Evolutionary conservation across 2,113 vertebrate species (phyloP), one percentile per base, ranked within the genome.

Genomic region (Zosterops pallidus): DNA sequence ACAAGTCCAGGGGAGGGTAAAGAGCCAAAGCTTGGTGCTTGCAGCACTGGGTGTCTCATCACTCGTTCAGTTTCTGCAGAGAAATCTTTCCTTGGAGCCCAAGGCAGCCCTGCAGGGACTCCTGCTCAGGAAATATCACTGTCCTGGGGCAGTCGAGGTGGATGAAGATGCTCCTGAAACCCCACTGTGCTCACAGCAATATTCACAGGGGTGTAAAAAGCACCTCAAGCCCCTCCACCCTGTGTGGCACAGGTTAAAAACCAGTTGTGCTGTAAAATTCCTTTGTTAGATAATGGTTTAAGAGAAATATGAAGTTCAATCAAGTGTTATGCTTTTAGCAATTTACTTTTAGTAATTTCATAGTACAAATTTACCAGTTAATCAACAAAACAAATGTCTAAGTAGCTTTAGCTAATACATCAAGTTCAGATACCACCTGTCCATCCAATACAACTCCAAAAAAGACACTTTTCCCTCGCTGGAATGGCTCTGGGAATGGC

Each of bases 11-110:
- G 42, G n/a, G 49, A 80, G 56, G 64, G 63, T 59, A 21, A 75
- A 56, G 37, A 82, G 37, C 65, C 65, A 12, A 82, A 93, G 78
- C 72, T 47, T 71, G 4, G 14, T 1, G 2, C 53, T 70, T n/a
- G 31, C 46, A 46, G 83, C 70, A 2, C 31, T 2, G 49, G 22
- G 16, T 13, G 5, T 41, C 70, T 78, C 77, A 21, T 74, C 3
- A 2, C 2, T 6, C 14, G 1, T 29, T 75, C 2, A 2, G 8
- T 44, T 77, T 75, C 21, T 68, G 33, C 1, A 0, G 56, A 37
- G 70, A 19, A 47, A 35, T 33, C 75, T 80, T 65, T 62, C 50
- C 75, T 52, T 15, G 53, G 39, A 71, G 56, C 46, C 0, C 14
- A 4, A 9, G 60, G 57, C 49, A 9, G 24, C 18, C 8, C 17